Evolutionary conservation across 1,140 invertebrate species (phyloP).

Genomic region (Hycleus cichorii): DNA sequence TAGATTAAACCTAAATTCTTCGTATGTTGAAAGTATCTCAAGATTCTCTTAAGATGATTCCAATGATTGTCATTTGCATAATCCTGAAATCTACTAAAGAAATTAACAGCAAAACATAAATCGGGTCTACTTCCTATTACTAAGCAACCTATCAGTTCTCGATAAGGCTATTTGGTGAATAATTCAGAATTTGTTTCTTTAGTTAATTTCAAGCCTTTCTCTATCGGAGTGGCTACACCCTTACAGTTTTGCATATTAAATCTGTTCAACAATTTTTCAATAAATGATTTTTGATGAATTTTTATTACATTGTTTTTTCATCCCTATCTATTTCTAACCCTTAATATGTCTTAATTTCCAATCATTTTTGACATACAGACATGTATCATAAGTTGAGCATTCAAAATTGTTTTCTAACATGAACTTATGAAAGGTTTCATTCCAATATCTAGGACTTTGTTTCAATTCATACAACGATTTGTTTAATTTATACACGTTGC

Average conservation of each 20-base stretch:
- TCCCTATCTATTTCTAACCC: conserved; percentile 17
- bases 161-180: conserved; percentile 21
- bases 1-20: conserved; percentile 20
- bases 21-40: conserved; percentile 40
- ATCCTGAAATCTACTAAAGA: conserved; percentile 28
- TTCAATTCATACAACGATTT: no score
- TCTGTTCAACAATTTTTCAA: conserved; percentile 22
- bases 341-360: no score
- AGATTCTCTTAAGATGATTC: conserved; percentile 29
- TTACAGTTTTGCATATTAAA: conserved; percentile 32
- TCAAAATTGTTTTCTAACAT: conserved; percentile 4
- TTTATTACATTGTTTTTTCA: conserved; percentile 9
- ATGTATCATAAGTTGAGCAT: conserved; percentile 23
- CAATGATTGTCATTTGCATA: conserved; percentile 2
- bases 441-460: conserved; percentile 36
- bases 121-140: conserved; percentile 28
- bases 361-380: conserved; percentile 26
- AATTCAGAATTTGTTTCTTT: background rate
- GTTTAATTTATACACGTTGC: no score
- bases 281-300: conserved; percentile 22
- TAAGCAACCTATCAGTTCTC: conserved; percentile 34
- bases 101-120: conserved; percentile 27
- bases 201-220: background rate
- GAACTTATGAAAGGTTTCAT: conserved; percentile 25
- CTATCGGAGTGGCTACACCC: conserved; percentile 2